Conservation (phyloP, 2,888 invertebrate genomes). For the Thalpophila matura region DNA sequence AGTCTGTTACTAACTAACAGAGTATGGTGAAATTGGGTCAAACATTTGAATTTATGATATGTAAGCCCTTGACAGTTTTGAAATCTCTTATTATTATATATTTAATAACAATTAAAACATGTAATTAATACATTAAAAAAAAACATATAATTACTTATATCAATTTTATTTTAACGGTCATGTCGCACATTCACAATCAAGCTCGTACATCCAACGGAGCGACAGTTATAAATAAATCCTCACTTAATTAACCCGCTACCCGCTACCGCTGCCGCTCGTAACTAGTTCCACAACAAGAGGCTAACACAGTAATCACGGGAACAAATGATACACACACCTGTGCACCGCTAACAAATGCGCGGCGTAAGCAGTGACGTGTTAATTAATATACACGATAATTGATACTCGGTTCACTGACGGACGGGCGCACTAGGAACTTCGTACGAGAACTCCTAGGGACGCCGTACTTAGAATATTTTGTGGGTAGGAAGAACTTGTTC, state of each 20-base stretch:
- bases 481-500: background rate
- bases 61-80: no score
- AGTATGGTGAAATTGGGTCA: no score
- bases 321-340: conserved; percentile 85
- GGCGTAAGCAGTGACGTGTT: conserved; percentile 68
- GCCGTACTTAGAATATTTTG: background rate
- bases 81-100: no score
- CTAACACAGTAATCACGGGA: conserved; percentile 76
- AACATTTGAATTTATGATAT: no score
- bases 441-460: background rate
- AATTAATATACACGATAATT: conserved; percentile 76
- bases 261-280: conserved; percentile 29
- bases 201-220: no score
- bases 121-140: no score
- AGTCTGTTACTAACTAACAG: no score
- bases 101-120: no score
- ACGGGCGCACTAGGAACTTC: conserved; percentile 3
- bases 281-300: conserved; percentile 21
- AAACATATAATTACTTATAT: no score
- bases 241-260: background rate
- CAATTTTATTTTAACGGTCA: no score
- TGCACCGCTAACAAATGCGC: conserved; percentile 74
- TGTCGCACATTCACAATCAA: no score
- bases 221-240: no score
- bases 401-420: conserved; percentile 29